phyloP scores from a whole-genome alignment of 2,797 vertebrate genomes.

The Todus mexicanus region DNA sequence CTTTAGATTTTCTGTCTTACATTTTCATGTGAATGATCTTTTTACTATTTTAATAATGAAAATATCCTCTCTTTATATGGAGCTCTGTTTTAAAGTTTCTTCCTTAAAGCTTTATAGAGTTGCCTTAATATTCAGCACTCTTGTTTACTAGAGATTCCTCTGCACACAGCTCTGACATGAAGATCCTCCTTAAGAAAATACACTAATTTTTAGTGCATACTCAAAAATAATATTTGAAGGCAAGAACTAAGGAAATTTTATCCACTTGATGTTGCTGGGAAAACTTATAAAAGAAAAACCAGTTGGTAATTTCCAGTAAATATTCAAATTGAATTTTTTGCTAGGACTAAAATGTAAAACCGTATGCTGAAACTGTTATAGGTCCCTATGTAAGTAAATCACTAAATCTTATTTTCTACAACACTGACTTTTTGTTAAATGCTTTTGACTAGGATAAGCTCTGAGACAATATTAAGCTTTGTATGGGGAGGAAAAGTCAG shows the following conservation, averaged over 20 bases:
- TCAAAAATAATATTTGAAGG: not conserved
- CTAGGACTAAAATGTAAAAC: not conserved
- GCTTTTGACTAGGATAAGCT: not conserved
- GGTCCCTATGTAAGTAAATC: not conserved
- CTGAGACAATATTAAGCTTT: not conserved
- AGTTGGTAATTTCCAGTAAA: not conserved
- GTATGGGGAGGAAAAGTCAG: fast-evolving
- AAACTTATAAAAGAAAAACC: not conserved
- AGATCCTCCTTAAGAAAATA: not conserved
- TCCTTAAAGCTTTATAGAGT: not conserved
- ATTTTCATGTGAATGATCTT: not conserved
- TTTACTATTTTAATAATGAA: not conserved
- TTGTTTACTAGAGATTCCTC: not conserved
- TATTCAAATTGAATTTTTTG: not conserved
- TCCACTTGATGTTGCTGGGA: not conserved
- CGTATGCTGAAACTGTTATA: not conserved
- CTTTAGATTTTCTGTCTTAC: not conserved
- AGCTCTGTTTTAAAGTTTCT: not conserved
- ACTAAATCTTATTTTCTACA: not conserved
- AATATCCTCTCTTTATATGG: not conserved
- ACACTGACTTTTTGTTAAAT: not conserved
- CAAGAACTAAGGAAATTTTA: not conserved
- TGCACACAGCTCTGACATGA: not conserved
- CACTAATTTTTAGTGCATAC: not conserved
- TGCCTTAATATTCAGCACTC: not conserved